phyloP scores from a whole-genome alignment of 2,797 vertebrate genomes.

The Halcyon leucocephala region DNA sequence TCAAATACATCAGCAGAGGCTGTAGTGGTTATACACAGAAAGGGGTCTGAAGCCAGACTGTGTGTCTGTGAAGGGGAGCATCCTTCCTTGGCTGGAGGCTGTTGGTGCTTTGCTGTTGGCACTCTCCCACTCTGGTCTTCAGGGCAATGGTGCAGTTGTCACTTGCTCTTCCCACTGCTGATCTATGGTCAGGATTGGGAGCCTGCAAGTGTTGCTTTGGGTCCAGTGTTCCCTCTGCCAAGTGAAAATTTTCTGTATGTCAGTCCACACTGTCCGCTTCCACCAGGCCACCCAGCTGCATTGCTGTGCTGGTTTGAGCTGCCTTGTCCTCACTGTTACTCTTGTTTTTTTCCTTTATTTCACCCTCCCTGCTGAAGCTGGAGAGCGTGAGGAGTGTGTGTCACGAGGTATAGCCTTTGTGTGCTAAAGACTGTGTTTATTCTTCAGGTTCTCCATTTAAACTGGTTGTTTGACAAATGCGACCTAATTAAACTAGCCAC shows the following conservation, averaged over 20 bases:
- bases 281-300: not conserved
- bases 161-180: not conserved
- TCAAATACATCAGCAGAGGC: not conserved
- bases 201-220: not conserved
- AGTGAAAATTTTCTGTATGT: not conserved
- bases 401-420: not conserved
- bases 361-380: rapidly evolving
- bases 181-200: not conserved
- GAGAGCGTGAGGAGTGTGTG: not conserved
- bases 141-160: not conserved
- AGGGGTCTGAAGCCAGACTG: not conserved
- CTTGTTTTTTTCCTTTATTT: not conserved
- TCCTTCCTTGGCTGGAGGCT: not conserved
- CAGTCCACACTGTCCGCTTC: rapidly evolving
- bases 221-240: not conserved
- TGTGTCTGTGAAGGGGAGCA: rapidly evolving
- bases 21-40: not conserved
- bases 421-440: slow-evolving; percentile 9
- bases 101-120: not conserved
- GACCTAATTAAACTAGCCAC: slow-evolving; percentile 47
- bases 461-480: slow-evolving; percentile 17
- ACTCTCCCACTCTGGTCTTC: not conserved
- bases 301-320: not conserved
- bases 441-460: slow-evolving; percentile 21
- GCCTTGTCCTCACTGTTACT: not conserved